Evolutionary conservation across 2,113 vertebrate genomes (phyloP).

Genomic region (Seriola rivoliana): DNA sequence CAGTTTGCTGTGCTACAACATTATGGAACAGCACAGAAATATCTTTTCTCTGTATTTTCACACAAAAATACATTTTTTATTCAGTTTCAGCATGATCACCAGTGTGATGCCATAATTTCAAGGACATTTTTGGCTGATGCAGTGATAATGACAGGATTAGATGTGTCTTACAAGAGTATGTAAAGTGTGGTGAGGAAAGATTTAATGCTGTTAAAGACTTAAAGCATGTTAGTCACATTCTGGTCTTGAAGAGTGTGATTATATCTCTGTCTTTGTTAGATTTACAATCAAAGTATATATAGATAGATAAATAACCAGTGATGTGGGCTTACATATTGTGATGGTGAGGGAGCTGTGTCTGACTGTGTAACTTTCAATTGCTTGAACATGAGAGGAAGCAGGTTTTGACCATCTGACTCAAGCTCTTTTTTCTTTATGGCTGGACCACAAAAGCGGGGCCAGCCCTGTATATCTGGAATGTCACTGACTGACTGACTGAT

Average conservation of each 20-base stretch:
- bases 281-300: too few relatives aligned
- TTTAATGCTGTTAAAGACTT: background rate
- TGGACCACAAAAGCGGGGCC: too few relatives aligned
- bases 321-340: too few relatives aligned
- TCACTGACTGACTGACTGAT: too few relatives aligned
- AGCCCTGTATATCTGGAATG: too few relatives aligned
- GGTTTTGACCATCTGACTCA: too few relatives aligned
- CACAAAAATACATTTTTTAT: background rate
- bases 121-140: background rate
- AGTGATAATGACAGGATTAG: conserved; percentile 12
- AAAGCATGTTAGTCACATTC: background rate
- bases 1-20: background rate
- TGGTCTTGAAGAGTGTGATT: too few relatives aligned
- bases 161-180: background rate
- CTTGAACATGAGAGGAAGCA: too few relatives aligned
- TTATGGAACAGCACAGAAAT: conserved; percentile 3
- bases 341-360: too few relatives aligned
- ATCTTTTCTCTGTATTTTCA: conserved; percentile 5
- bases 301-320: too few relatives aligned
- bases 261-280: too few relatives aligned
- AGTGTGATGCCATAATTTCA: conserved; percentile 1
- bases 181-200: background rate
- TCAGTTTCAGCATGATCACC: conserved; percentile 1
- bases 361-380: too few relatives aligned
- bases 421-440: background rate